Percentiles rank a stretch among this genome's conserved stretches.
These are phyloP conservation scores for Isichthys henryi DNA, from an alignment of 2,113 vertebrate genomes.

Conservation along the genomic window DNA sequence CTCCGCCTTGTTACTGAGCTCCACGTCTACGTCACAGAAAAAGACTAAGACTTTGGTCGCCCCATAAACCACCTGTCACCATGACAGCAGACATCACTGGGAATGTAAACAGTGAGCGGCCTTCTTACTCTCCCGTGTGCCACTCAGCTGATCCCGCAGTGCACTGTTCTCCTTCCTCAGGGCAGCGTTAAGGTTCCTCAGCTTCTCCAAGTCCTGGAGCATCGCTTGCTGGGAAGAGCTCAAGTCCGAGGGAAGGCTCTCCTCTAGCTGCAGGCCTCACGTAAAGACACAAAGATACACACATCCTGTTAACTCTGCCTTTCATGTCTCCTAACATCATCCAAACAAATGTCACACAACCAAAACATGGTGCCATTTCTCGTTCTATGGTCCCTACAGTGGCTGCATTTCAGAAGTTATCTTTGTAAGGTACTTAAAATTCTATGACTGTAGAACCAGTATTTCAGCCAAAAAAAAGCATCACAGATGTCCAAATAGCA, in stretches of 20 bases:
- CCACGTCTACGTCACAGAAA: conserved; percentile 35
- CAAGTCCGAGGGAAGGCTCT: conserved; percentile 45
- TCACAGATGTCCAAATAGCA: background rate
- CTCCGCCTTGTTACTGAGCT: conserved; percentile 29
- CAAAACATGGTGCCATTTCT: background rate
- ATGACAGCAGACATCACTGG: background rate
- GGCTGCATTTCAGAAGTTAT: background rate
- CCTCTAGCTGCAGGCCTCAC: conserved; percentile 37
- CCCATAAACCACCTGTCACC: background rate
- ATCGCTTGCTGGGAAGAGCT: conserved; percentile 55
- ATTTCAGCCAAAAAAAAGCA: background rate
- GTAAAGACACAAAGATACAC: conserved; percentile 25
- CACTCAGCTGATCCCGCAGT: conserved; percentile 61
- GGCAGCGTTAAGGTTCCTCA: conserved; percentile 60
- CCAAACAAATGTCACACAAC: background rate
- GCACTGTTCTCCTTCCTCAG: conserved; percentile 67
- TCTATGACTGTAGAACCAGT: background rate
- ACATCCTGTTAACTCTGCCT: background rate
- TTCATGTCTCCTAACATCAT: background rate
- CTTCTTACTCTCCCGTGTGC: conserved; percentile 45
- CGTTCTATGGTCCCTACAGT: background rate
- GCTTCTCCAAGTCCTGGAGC: conserved; percentile 64
- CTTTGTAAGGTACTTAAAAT: background rate
- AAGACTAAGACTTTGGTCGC: background rate
- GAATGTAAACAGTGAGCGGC: background rate